Evolutionary conservation across 2,797 vertebrate species (phyloP).

Genomic region (Brotula barbata): DNA sequence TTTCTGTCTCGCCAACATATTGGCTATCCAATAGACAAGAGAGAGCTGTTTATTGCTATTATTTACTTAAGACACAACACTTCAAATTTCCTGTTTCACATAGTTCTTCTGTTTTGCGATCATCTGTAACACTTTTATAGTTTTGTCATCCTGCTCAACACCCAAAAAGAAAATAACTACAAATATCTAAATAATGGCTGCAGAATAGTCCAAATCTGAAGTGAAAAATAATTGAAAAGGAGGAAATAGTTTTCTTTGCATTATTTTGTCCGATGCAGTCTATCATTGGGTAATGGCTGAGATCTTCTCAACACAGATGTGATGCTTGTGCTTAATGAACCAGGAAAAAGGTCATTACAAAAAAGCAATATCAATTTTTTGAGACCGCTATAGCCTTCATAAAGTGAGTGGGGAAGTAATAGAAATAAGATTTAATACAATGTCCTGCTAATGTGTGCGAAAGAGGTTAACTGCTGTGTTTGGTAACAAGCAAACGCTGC

Average conservation of each 20-base stretch:
- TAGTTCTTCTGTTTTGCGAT: not conserved
- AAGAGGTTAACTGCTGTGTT: constrained; percentile 80
- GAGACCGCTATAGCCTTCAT: constrained; percentile 69
- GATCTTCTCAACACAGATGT: constrained; percentile 56
- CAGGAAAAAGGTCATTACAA: constrained; percentile 71
- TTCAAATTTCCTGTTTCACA: constrained; percentile 4
- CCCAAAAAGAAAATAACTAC: constrained; percentile 2
- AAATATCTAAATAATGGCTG: constrained; percentile 11
- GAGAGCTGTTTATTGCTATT: constrained; percentile 29
- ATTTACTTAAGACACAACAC: not conserved
- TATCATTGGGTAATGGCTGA: constrained; percentile 60
- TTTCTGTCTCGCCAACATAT: no score
- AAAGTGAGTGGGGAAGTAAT: constrained; percentile 73
- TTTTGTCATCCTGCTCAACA: constrained; percentile 6
- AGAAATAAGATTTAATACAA: constrained; percentile 78
- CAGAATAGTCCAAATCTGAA: constrained; percentile 51
- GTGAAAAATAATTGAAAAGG: constrained; percentile 56
- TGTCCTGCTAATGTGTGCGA: constrained; percentile 69
- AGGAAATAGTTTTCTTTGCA: constrained; percentile 57
- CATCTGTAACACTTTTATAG: constrained; percentile 14
- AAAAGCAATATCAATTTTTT: constrained; percentile 72
- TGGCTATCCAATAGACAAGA: constrained; percentile 20
- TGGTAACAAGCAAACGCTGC: constrained; percentile 75
- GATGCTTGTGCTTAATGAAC: constrained; percentile 76
- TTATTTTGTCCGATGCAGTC: constrained; percentile 56